Evolutionary conservation across 2,888 invertebrate species (phyloP), one percentile per base, ranked within the genome.

Genomic region (Teleogryllus oceanicus): DNA sequence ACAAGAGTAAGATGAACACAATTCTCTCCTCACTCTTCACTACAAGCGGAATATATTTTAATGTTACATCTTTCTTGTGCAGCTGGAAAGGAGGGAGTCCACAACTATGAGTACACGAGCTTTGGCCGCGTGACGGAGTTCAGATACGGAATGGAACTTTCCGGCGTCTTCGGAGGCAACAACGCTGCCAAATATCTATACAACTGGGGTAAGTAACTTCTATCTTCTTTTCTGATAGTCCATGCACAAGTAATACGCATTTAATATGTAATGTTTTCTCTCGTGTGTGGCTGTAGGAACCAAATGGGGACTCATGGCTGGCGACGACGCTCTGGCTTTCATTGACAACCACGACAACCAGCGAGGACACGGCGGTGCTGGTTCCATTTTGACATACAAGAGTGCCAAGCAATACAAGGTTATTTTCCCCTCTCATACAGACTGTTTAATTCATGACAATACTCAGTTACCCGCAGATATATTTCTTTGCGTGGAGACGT

Each of bases 281-380:
- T 8, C 8, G 37, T 8, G 37, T 5, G 8, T 37, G 8, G 37
- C 5, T 37, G 8, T 37, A 89, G 93, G 94, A 49, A 86, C 90
- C 1, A 87, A 84, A 12, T 94, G 94, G 94, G 90, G 89, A 21
- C 89, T 95, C 50, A 84, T 93, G 1, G 88, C 90, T 37, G 89
- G 90, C 0, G 85, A 85, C 0, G 89, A 91, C 82, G 90, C 94
- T 3, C 85, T 96, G 0, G 91, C 93, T 20, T 96, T 96, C 85
- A 91, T 96, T 79, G 96, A 96, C 85, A 97, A 97, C 87, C 97
- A 97, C 85, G 97, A 97, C 86, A 96, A 94, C 85, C 96, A 96
- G 86, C 90, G 97, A 84, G 93, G 93, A 11, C 91, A 92, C 82
- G 92, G 92, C 78, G 92, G 90, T 78, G 89, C 89, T 8, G 90